These are phyloP conservation scores for Plectrocnemia conspersa DNA, from an alignment of 1,140 invertebrate species.

Conservation along the genomic window DNA sequence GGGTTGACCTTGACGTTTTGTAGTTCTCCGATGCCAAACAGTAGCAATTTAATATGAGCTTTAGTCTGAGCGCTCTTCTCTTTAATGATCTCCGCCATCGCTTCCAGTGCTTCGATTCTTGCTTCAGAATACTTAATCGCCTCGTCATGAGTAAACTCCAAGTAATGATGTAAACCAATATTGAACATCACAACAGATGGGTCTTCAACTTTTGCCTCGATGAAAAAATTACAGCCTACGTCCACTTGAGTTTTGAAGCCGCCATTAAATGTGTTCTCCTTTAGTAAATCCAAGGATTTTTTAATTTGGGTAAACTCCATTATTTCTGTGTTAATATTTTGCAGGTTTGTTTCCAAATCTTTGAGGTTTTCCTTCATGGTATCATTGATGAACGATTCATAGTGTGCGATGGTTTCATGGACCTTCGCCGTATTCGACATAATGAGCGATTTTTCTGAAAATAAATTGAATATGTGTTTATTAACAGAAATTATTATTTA, in stretches of 20 bases:
- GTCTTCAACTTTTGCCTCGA: slow-evolving; percentile 66
- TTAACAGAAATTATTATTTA: no score
- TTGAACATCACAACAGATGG: slow-evolving; percentile 65
- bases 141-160: slow-evolving; percentile 69
- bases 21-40: slow-evolving; percentile 61
- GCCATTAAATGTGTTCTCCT: slow-evolving; percentile 46
- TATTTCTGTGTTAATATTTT: slow-evolving; percentile 61
- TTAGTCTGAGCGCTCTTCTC: slow-evolving; percentile 66
- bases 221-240: slow-evolving; percentile 70
- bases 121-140: slow-evolving; percentile 66
- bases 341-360: slow-evolving; percentile 55
- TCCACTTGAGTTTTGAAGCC: slow-evolving; percentile 77
- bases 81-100: slow-evolving; percentile 57
- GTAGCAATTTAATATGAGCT: slow-evolving; percentile 74
- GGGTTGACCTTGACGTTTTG: slow-evolving; percentile 40
- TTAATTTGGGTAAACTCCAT: slow-evolving; percentile 71
- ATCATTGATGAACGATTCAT: slow-evolving; percentile 61
- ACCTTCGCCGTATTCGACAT: slow-evolving; percentile 16
- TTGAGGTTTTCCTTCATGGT: slow-evolving; percentile 61
- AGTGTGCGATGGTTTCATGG: slow-evolving; percentile 13
- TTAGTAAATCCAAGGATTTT: slow-evolving; percentile 56
- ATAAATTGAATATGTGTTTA: no score
- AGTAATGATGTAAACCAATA: slow-evolving; percentile 68
- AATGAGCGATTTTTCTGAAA: neutral
- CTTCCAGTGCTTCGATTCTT: slow-evolving; percentile 61